Conservation (phyloP, 2,797 vertebrate genomes). For the Gambelia wislizenii region DNA sequence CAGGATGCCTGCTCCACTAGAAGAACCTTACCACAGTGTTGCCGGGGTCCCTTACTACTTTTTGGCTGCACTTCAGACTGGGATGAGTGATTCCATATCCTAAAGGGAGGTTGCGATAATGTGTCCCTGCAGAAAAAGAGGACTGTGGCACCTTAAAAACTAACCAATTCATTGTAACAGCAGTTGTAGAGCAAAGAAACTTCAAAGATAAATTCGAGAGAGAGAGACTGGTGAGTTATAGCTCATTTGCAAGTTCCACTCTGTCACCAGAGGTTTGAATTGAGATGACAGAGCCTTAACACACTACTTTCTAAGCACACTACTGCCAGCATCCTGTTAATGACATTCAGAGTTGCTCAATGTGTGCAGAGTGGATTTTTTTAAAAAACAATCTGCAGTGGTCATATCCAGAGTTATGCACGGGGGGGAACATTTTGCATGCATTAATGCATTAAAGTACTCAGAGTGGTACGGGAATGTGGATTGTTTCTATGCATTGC, state of each 20-base stretch:
- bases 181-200: not conserved
- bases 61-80: not conserved
- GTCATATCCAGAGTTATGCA: too few relatives aligned
- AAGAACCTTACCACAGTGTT: not conserved
- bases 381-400: too few relatives aligned
- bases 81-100: not conserved
- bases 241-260: not conserved
- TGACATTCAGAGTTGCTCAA: too few relatives aligned
- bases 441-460: too few relatives aligned
- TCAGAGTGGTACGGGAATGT: too few relatives aligned
- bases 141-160: not conserved
- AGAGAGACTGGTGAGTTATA: not conserved
- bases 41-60: not conserved
- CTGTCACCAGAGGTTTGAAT: not conserved
- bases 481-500: too few relatives aligned
- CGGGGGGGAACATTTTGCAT: too few relatives aligned
- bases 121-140: not conserved
- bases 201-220: not conserved
- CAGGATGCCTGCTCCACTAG: not conserved
- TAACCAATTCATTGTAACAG: not conserved
- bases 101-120: not conserved
- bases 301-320: not conserved
- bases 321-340: too few relatives aligned
- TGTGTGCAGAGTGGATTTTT: too few relatives aligned
- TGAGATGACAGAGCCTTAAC: not conserved